Conservation (phyloP, 2,888 invertebrate species). For the Heliconius charithonia region DNA sequence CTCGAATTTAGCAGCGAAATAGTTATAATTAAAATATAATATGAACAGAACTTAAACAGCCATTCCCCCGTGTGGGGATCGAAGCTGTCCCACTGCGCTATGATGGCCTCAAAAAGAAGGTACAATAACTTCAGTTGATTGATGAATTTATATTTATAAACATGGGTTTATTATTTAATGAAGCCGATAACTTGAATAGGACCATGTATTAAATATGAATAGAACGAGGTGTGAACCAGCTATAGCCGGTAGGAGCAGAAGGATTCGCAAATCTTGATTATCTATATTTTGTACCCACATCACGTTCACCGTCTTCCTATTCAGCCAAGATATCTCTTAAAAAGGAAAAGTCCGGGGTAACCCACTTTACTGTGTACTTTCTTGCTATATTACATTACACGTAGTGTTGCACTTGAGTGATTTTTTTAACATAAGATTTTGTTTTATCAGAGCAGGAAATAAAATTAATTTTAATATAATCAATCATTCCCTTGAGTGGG, state of each 20-base stretch:
- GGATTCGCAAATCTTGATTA: constrained; percentile 67
- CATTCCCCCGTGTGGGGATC: no score
- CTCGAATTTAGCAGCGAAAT: no score
- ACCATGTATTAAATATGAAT: constrained; percentile 52
- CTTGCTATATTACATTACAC: constrained; percentile 29
- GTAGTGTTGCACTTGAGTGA: neutral
- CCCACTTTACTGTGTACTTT: constrained; percentile 23
- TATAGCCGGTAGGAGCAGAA: constrained; percentile 52
- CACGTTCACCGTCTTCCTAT: constrained; percentile 61
- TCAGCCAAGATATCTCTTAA: constrained; percentile 51
- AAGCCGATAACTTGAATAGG: constrained; percentile 25
- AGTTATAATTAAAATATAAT: no score
- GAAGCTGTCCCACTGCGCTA: neutral
- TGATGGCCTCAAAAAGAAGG: neutral
- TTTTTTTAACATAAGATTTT: neutral
- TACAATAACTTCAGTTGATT: neutral
- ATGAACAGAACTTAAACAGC: no score
- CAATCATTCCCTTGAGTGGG: no score
- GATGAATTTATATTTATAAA: neutral
- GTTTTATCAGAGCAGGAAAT: no score
- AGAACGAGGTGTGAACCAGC: constrained; percentile 59
- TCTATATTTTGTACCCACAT: constrained; percentile 71
- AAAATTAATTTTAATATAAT: no score
- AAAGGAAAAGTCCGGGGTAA: constrained; percentile 50
- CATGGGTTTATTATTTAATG: constrained; percentile 17